Evolutionary conservation across 2,797 vertebrate genomes (phyloP).

Genomic region (Aselliscus stoliczkanus): DNA sequence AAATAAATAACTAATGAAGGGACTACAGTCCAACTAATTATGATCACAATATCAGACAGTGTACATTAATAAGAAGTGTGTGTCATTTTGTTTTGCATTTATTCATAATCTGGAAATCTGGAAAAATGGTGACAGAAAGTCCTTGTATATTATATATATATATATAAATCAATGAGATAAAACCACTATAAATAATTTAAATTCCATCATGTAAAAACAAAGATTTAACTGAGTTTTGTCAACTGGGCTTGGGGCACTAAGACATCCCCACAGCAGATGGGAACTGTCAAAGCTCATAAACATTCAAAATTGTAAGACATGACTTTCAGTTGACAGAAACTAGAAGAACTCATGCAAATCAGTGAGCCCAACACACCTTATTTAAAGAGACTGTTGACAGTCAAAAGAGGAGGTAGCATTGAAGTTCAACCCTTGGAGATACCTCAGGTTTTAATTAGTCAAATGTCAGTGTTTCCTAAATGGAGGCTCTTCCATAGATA

Average conservation of each 20-base stretch:
- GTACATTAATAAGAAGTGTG: conserved; percentile 43
- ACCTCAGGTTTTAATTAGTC: conserved; percentile 56
- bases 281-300: conserved; percentile 63
- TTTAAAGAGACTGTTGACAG: conserved; percentile 42
- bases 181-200: conserved; percentile 65
- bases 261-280: conserved; percentile 60
- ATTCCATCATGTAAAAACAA: conserved; percentile 53
- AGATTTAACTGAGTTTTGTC: conserved; percentile 63
- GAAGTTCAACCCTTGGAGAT: neutral
- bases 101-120: conserved; percentile 54
- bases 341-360: conserved; percentile 65
- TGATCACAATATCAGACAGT: conserved; percentile 47
- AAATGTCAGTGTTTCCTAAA: conserved; percentile 35
- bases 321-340: conserved; percentile 67
- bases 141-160: conserved; percentile 35
- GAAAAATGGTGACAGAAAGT: conserved; percentile 52
- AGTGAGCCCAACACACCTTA: conserved; percentile 20
- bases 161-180: conserved; percentile 57
- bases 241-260: conserved; percentile 34
- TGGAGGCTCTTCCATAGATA: neutral
- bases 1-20: conserved; percentile 71
- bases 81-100: conserved; percentile 63
- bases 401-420: neutral
- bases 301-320: conserved; percentile 40
- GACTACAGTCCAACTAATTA: conserved; percentile 53